These are phyloP conservation scores for Helicoverpa armigera DNA, from an alignment of 1,140 invertebrate species.

Conservation along the genomic window DNA sequence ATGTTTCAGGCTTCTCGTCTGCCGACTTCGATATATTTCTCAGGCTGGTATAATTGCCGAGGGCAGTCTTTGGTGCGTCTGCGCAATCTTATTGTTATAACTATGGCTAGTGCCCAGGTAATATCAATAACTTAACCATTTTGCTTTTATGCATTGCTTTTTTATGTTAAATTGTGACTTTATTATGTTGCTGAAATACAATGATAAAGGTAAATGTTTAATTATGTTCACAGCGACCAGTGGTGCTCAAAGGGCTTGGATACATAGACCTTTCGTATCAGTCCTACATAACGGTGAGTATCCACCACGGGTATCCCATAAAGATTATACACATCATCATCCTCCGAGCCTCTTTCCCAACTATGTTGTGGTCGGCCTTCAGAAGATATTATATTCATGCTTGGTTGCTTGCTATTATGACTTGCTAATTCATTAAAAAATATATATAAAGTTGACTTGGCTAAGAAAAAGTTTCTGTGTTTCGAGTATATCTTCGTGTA, in stretches of 20 bases:
- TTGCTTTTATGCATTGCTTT: no score
- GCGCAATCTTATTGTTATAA: constrained; percentile 53
- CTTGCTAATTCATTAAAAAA: no score
- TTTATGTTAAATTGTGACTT: background rate
- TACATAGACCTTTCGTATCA: constrained; percentile 52
- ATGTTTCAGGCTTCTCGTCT: constrained; percentile 58
- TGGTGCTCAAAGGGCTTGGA: constrained; percentile 52
- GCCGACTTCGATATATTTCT: constrained; percentile 59
- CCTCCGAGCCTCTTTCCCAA: no score
- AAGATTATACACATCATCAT: no score
- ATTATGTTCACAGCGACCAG: constrained; percentile 50
- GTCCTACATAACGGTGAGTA: constrained; percentile 49
- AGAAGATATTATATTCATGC: no score
- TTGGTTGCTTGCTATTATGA: no score
- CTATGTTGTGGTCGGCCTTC: no score
- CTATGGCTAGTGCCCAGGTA: constrained; percentile 57
- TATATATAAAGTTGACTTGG: no score
- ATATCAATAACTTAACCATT: no score
- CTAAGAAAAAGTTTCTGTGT: no score
- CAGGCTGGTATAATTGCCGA: constrained; percentile 62
- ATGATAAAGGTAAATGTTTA: background rate
- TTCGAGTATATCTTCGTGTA: no score
- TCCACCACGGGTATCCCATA: background rate
- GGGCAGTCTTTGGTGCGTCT: constrained; percentile 42
- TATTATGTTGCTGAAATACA: background rate